Conservation (phyloP, 2,113 vertebrate genomes). For the Himantopus leucocephalus region DNA sequence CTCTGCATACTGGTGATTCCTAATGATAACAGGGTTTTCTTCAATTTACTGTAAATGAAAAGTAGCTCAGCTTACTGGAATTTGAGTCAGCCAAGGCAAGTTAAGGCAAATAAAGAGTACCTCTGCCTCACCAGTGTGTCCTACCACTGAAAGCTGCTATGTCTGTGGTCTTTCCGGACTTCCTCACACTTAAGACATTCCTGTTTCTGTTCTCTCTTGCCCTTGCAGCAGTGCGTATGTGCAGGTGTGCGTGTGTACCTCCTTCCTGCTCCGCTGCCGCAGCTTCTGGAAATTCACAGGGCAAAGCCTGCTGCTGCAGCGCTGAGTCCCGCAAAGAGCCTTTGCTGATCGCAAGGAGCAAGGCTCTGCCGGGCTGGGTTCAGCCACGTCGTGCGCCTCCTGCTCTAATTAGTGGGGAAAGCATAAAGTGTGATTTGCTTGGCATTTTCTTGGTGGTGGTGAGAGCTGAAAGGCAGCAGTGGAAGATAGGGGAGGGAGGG, state of each 20-base stretch:
- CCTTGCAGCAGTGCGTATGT: not conserved
- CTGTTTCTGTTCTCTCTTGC: slow-evolving; percentile 57
- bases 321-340: not conserved
- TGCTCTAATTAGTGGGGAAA: not conserved
- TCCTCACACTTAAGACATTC: slow-evolving; percentile 32
- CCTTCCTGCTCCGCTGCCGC: not conserved
- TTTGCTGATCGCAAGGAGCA: not conserved
- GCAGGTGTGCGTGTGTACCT: not conserved
- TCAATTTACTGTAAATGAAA: slow-evolving; percentile 56
- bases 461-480: not conserved
- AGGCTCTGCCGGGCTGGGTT: not conserved
- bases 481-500: not conserved
- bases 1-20: slow-evolving; percentile 3
- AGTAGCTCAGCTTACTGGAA: slow-evolving; percentile 53
- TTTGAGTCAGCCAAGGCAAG: slow-evolving; percentile 62
- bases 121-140: slow-evolving; percentile 24
- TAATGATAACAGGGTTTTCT: slow-evolving; percentile 36
- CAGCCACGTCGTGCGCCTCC: not conserved
- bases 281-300: not conserved
- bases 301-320: not conserved
- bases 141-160: not conserved
- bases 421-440: not conserved
- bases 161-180: slow-evolving; percentile 49
- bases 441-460: not conserved
- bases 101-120: slow-evolving; percentile 42